Percentiles rank a stretch among this genome's conserved stretches.
These are phyloP conservation scores for Polylopha cassiicola DNA, from an alignment of 2,888 invertebrate species.

Conservation along the genomic window DNA sequence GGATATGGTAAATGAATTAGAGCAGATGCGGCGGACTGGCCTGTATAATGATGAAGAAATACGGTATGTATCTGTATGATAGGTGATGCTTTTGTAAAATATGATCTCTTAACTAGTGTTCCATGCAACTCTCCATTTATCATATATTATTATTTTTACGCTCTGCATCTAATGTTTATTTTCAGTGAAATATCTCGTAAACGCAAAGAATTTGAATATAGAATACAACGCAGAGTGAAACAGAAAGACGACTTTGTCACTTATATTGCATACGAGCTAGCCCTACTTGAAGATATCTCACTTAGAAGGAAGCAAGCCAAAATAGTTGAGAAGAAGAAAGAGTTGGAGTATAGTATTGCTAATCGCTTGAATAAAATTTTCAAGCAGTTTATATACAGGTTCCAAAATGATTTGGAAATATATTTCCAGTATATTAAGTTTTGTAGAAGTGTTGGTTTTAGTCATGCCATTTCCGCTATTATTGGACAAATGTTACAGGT, in stretches of 20 bases:
- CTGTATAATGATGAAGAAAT: conserved; percentile 84
- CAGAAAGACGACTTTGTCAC: conserved; percentile 82
- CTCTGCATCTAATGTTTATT: conserved; percentile 24
- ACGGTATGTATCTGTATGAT: conserved; percentile 64
- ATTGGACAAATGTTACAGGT: conserved; percentile 81
- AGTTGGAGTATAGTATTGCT: conserved; percentile 82
- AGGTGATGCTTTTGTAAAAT: not conserved
- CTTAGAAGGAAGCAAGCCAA: conserved; percentile 77
- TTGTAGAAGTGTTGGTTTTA: conserved; percentile 80
- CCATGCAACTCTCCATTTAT: too few species aligned
- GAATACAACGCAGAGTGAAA: conserved; percentile 81
- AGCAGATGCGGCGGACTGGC: conserved; percentile 84
- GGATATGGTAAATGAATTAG: conserved; percentile 87
- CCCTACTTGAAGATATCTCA: conserved; percentile 80
- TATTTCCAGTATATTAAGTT: conserved; percentile 90
- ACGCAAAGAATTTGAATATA: conserved; percentile 84
- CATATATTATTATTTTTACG: not conserved
- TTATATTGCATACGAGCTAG: conserved; percentile 84
- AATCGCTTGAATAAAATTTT: conserved; percentile 85
- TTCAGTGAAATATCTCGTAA: conserved; percentile 82
- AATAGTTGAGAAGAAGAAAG: conserved; percentile 78
- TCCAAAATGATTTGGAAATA: conserved; percentile 83
- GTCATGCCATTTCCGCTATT: conserved; percentile 72
- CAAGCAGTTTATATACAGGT: conserved; percentile 81
- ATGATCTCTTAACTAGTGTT: too few species aligned